Base-by-base conservation (phyloP, 2,797 vertebrate species). In the Luscinia luscinia region DNA sequence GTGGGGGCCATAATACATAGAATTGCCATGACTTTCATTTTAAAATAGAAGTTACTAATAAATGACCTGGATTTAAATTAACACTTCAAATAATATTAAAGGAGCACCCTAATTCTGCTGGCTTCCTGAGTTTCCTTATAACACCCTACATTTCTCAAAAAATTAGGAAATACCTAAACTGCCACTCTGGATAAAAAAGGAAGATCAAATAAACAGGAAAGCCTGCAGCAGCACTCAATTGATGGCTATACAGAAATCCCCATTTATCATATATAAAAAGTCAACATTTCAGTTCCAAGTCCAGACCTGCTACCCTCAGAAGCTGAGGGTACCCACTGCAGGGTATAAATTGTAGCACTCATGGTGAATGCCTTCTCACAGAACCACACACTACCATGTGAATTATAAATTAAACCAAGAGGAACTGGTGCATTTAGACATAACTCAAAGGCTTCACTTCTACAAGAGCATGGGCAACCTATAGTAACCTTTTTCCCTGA, bases 321-420 rank as follows among this genome's bases (percentile, higher is more conserved):
- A 57, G 15, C 41, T 64, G 55, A 64, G 16, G 5, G 0, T 9
- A 30, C 8, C 6, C 27, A 20, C 1, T 12, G 27, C 23, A 64
- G 32, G 17, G 26, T 49, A 49, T 61, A 43, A 68, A 54, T 14
- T 3, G 0, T 1, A 61, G n/a, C 0, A 0, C 5, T 8, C 18
- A 2, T 2, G 9, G 26, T 27, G 27, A 84, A 92, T 4, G 36
- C 27, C 17, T 62, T 72, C 34, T 41, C n/a, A 40, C 21, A n/a
- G 54, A 74, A 63, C 8, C 16, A 24, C 9, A 40, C 22, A 27
- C 20, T 55, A 67, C 32, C 21, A 59, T 0, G 3, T 15, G 55
- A 36, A 66, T 15, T 43, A 36, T 18, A 34, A 79, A 80, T 24
- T 23, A 73, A 76, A 59, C 7, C 14, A 64, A 17, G n/a, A 32